Evolutionary conservation across 2,888 invertebrate species (phyloP).

Genomic region (Tinea pellionella): DNA sequence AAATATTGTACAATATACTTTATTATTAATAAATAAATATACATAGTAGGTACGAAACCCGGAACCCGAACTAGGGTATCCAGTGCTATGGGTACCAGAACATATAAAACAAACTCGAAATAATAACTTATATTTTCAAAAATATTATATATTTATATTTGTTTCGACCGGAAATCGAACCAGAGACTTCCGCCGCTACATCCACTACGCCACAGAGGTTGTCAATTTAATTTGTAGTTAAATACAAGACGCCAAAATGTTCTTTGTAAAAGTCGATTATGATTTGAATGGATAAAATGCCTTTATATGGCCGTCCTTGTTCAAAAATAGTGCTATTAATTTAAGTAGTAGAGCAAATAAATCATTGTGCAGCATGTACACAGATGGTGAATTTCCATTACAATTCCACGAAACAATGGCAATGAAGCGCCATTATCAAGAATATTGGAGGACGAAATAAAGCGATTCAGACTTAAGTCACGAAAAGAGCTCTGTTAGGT

Average conservation of each 20-base stretch:
- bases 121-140: too few relatives aligned
- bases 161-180: too few relatives aligned
- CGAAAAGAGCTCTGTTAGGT: neutral
- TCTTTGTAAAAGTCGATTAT: neutral
- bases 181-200: too few relatives aligned
- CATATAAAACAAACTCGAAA: too few relatives aligned
- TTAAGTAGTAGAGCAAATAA: neutral
- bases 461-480: neutral
- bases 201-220: too few relatives aligned
- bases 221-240: neutral
- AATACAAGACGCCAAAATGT: neutral
- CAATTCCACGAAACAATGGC: slow-evolving; percentile 1
- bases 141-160: too few relatives aligned
- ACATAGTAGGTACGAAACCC: too few relatives aligned
- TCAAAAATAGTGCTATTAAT: neutral
- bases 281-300: neutral
- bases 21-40: too few relatives aligned
- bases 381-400: slow-evolving; percentile 3
- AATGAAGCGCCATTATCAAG: slow-evolving; percentile 5
- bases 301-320: neutral
- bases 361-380: neutral
- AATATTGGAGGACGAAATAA: neutral
- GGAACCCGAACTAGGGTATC: too few relatives aligned
- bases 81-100: too few relatives aligned
- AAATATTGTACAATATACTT: neutral